phyloP scores from a whole-genome alignment of 1,140 invertebrate species.

The Geopemphigus sp. region DNA sequence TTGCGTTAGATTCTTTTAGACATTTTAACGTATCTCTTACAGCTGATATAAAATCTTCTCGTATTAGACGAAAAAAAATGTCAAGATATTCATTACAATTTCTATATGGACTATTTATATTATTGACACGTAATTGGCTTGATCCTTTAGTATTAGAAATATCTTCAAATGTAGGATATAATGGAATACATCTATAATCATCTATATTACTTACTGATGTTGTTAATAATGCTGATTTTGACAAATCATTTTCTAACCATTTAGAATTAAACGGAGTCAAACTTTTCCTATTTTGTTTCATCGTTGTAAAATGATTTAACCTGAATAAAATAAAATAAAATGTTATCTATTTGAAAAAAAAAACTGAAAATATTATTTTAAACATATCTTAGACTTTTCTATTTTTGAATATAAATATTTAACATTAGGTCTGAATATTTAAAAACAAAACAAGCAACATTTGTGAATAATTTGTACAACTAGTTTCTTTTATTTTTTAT shows the following conservation, averaged over 20 bases:
- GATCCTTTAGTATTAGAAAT: background rate
- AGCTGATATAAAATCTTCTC: constrained; percentile 71
- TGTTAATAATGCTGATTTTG: background rate
- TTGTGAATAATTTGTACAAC: too few relatives aligned
- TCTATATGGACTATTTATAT: constrained; percentile 62
- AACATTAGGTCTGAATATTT: too few relatives aligned
- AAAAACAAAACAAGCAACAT: too few relatives aligned
- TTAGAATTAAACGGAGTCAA: background rate
- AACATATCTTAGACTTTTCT: background rate
- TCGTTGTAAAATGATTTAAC: background rate
- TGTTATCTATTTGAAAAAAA: constrained; percentile 1
- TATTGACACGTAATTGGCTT: constrained; percentile 61
- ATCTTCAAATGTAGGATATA: constrained; percentile 51
- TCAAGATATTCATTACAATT: constrained; percentile 72
- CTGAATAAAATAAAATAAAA: background rate
- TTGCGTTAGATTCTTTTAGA: constrained; percentile 37
- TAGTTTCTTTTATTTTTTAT: too few relatives aligned
- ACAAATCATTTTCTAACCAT: constrained; percentile 40
- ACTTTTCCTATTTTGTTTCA: background rate
- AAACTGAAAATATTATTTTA: background rate
- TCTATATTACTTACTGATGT: background rate
- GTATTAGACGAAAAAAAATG: constrained; percentile 70
- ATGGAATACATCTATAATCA: constrained; percentile 48
- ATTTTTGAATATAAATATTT: too few relatives aligned
- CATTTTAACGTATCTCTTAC: constrained; percentile 58